These are phyloP conservation scores for Pseudococcus viburni DNA, from an alignment of 2,888 invertebrate genomes.

Conservation along the genomic window DNA sequence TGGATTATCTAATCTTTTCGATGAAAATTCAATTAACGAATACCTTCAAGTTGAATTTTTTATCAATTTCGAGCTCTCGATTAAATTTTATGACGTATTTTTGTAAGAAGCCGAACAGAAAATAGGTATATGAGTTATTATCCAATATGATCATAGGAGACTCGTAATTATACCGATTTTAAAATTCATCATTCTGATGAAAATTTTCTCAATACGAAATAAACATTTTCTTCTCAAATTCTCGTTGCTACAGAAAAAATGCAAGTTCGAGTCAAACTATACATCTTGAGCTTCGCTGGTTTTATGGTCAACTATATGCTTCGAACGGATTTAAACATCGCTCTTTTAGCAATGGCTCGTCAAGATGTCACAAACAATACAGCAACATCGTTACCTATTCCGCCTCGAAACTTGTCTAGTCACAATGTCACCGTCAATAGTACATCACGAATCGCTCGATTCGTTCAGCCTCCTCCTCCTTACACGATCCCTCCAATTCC, in stretches of 20 bases:
- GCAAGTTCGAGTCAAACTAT: conserved; percentile 50
- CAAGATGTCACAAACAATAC: neutral
- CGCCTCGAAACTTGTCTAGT: neutral
- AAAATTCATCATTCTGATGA: no score
- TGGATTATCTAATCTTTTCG: neutral
- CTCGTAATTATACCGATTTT: no score
- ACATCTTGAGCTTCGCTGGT: conserved; percentile 45
- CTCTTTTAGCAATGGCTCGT: conserved; percentile 46
- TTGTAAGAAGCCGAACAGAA: neutral
- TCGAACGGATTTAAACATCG: conserved; percentile 54
- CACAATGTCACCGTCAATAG: neutral
- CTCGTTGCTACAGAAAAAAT: neutral
- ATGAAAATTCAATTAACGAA: conserved; percentile 5
- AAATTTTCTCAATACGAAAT: no score
- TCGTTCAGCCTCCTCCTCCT: neutral
- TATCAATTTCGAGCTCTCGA: neutral
- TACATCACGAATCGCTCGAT: neutral
- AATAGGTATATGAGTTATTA: no score
- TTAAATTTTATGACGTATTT: neutral
- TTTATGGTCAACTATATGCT: conserved; percentile 61
- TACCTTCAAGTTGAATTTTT: neutral
- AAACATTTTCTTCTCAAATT: neutral
- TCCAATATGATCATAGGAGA: no score
- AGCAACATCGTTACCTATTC: neutral
- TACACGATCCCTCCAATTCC: neutral